These are phyloP conservation scores for Resseliella maxima DNA, from an alignment of 2,888 invertebrate species.

Conservation along the genomic window DNA sequence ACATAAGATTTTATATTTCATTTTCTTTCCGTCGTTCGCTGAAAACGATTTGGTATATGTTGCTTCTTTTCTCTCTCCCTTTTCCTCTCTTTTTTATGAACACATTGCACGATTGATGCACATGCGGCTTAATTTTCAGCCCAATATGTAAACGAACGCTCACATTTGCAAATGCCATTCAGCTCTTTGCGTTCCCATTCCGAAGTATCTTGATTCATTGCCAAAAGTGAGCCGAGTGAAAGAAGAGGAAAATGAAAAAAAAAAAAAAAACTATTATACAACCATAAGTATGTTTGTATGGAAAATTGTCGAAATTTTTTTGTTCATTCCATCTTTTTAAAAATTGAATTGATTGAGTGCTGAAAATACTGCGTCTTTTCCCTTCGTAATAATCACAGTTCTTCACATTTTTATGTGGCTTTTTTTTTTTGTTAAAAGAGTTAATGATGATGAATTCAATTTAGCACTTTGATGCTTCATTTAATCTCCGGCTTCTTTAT, in stretches of 20 bases:
- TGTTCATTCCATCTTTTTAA: no score
- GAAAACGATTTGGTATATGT: neutral
- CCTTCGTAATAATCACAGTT: no score
- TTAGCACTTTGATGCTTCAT: conserved; percentile 40
- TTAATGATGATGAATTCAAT: conserved; percentile 36
- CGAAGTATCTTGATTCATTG: no score
- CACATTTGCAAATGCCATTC: neutral
- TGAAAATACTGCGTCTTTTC: no score
- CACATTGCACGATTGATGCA: neutral
- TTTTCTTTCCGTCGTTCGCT: neutral
- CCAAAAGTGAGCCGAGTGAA: no score
- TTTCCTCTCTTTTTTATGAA: neutral
- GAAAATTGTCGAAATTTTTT: no score
- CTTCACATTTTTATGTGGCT: no score
- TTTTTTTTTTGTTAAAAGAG: no score
- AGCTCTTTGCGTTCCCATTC: neutral
- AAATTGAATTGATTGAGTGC: no score
- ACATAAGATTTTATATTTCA: neutral
- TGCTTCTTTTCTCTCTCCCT: neutral
- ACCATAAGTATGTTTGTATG: no score
- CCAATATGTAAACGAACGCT: conserved; percentile 5
- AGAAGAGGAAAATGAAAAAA: no score
- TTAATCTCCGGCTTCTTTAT: neutral
- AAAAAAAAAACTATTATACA: no score
- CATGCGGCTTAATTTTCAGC: conserved; percentile 1